These are phyloP conservation scores for Subacronicta megacephala DNA, from an alignment of 2,888 invertebrate species.

Conservation along the genomic window DNA sequence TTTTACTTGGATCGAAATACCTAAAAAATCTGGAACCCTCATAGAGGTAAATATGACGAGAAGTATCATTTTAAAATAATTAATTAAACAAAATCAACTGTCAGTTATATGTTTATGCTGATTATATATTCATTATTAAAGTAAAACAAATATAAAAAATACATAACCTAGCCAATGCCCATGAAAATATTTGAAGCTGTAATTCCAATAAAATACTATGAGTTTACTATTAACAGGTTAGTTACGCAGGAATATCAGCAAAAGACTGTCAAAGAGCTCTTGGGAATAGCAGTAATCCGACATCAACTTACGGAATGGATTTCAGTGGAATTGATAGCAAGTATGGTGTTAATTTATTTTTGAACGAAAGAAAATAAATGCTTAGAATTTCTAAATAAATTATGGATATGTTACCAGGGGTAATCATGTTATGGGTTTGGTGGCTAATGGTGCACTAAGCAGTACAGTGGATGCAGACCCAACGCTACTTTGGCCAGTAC, in stretches of 20 bases:
- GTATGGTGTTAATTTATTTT: neutral
- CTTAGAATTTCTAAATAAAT: too few relatives aligned
- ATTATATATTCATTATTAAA: too few relatives aligned
- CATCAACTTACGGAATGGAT: constrained; percentile 4
- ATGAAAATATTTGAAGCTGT: too few relatives aligned
- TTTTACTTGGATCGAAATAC: constrained; percentile 8
- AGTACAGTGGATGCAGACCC: constrained; percentile 87
- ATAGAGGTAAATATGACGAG: constrained; percentile 2
- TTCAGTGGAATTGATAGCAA: constrained; percentile 15
- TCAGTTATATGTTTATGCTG: too few relatives aligned
- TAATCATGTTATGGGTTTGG: constrained; percentile 91
- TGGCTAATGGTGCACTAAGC: constrained; percentile 86
- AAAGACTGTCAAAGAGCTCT: constrained; percentile 10
- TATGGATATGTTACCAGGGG: constrained; percentile 69
- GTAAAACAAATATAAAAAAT: too few relatives aligned
- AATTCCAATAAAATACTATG: too few relatives aligned
- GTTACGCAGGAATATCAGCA: constrained; percentile 10
- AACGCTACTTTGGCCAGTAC: constrained; percentile 91
- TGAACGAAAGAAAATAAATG: too few relatives aligned
- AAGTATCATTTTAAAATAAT: too few relatives aligned
- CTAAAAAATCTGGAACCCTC: neutral
- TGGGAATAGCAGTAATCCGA: neutral
- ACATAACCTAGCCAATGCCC: too few relatives aligned
- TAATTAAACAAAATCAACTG: too few relatives aligned
- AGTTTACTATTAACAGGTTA: neutral